Evolutionary conservation across 2,113 vertebrate genomes (phyloP).

Genomic region (Typhlomys cinereus): DNA sequence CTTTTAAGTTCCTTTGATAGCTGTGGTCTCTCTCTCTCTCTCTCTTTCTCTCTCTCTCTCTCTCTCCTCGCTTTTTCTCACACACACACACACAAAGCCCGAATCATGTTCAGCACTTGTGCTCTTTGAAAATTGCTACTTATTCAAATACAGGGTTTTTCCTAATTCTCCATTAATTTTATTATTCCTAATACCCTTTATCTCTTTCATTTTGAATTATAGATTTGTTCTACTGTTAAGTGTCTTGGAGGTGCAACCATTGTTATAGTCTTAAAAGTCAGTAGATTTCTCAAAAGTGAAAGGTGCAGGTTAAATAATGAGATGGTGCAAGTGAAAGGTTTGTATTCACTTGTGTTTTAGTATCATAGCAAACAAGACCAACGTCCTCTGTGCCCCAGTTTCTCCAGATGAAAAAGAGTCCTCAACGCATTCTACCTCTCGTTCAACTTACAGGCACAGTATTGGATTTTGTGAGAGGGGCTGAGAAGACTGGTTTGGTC

Average conservation of each 20-base stretch:
- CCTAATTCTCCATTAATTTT: constrained; percentile 8
- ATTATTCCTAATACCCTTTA: background rate
- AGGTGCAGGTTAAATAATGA: background rate
- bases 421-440: background rate
- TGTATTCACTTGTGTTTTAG: background rate
- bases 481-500: background rate
- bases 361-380: background rate
- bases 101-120: background rate
- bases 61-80: background rate
- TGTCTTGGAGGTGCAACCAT: constrained; percentile 31
- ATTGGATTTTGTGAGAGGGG: background rate
- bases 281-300: background rate
- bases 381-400: background rate
- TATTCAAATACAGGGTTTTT: background rate
- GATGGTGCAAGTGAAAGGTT: background rate
- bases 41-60: background rate
- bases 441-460: background rate
- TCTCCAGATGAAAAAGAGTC: background rate
- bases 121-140: constrained; percentile 5
- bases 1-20: background rate
- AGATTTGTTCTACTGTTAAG: background rate
- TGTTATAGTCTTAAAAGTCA: background rate
- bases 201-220: constrained; percentile 15
- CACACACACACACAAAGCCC: background rate
- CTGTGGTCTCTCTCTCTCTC: background rate